Percentiles rank a stretch among this genome's conserved stretches.
These are phyloP conservation scores for Diarsia rubi DNA, from an alignment of 2,888 invertebrate genomes.

Conservation along the genomic window DNA sequence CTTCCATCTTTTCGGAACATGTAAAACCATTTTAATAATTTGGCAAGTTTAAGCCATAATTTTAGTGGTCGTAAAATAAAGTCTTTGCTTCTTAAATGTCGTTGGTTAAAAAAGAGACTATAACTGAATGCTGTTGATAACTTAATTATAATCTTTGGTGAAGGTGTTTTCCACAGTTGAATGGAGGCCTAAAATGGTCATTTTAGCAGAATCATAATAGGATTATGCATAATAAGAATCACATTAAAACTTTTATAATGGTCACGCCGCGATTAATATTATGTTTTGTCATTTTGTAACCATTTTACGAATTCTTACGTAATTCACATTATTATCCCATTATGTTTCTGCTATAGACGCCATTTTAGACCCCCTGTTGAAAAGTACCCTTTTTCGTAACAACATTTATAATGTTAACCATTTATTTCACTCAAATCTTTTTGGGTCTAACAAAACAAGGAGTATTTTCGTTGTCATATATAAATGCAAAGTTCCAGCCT, in stretches of 20 bases:
- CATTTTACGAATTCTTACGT: too few species aligned
- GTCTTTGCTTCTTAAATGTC: background rate
- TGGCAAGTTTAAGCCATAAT: slow-evolving; percentile 11
- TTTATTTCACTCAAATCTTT: background rate
- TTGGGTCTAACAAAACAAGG: background rate
- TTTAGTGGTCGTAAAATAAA: background rate
- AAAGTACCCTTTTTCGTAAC: background rate
- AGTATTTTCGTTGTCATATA: slow-evolving; percentile 6
- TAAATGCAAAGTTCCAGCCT: slow-evolving; percentile 2
- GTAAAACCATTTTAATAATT: slow-evolving; percentile 52
- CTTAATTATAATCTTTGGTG: slow-evolving; percentile 1
- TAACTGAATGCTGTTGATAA: background rate
- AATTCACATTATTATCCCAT: too few species aligned
- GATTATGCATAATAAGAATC: too few species aligned
- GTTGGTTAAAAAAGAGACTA: background rate
- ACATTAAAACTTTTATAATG: too few species aligned
- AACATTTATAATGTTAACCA: slow-evolving; percentile 2
- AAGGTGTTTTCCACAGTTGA: background rate
- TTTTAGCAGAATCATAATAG: too few species aligned
- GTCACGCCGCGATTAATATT: too few species aligned
- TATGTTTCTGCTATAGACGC: too few species aligned
- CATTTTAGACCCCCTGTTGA: background rate
- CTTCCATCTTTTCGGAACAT: slow-evolving; percentile 20
- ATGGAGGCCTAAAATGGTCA: too few species aligned
- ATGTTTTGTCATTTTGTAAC: too few species aligned